phyloP scores from a whole-genome alignment of 1,140 invertebrate species.

The Odontomachus brunneus region DNA sequence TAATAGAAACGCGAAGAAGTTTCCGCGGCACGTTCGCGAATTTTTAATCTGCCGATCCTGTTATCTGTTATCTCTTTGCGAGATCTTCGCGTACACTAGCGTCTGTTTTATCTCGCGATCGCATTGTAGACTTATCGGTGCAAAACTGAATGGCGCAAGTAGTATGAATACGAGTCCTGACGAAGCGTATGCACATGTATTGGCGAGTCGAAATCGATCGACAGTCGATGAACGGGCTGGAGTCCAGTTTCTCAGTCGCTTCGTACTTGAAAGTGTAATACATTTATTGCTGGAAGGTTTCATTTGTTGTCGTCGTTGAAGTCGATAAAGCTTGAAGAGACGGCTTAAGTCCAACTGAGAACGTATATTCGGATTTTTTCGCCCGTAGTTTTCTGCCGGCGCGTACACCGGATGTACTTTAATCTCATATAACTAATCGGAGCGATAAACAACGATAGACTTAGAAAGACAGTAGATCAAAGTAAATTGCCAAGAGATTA shows the following conservation, averaged over 20 bases:
- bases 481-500: slow-evolving; percentile 55
- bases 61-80: slow-evolving; percentile 8
- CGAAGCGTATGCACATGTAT: not conserved
- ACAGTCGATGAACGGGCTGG: not conserved
- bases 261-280: not conserved
- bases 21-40: slow-evolving; percentile 9
- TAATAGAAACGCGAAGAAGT: slow-evolving; percentile 3
- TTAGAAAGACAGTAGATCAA: slow-evolving; percentile 35
- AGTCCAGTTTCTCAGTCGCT: slow-evolving; percentile 4
- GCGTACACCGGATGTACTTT: slow-evolving; percentile 27
- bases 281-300: not conserved
- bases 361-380: slow-evolving; percentile 22
- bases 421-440: slow-evolving; percentile 35
- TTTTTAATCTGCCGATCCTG: slow-evolving; percentile 2
- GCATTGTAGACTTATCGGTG: not conserved
- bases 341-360: slow-evolving; percentile 15
- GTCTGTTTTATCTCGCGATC: not conserved
- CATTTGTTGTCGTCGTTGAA: not conserved
- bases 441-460: slow-evolving; percentile 45
- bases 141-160: not conserved
- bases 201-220: not conserved
- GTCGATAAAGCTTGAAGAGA: slow-evolving; percentile 28
- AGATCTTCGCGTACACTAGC: not conserved
- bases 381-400: not conserved
- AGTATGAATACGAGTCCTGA: not conserved